phyloP scores from a whole-genome alignment of 1,140 invertebrate species.

The Zaprionus gabonicus region DNA sequence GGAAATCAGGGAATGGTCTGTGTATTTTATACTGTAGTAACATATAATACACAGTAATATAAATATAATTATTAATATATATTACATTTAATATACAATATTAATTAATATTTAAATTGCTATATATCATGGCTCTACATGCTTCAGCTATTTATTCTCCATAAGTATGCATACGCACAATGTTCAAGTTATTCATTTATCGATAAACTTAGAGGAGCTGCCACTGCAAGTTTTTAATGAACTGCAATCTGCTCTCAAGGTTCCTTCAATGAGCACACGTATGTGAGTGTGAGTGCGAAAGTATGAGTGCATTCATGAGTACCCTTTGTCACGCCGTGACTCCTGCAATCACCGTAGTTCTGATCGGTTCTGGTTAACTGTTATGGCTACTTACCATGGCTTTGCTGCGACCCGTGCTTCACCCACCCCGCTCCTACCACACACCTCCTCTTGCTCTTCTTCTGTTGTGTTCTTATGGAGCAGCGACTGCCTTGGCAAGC shows the following conservation, averaged over 20 bases:
- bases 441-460: background rate
- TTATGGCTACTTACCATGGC: constrained; percentile 38
- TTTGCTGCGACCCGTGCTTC: background rate
- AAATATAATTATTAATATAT: too few species aligned
- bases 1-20: too few species aligned
- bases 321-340: background rate
- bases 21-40: too few species aligned
- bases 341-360: constrained; percentile 11
- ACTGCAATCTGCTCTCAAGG: constrained; percentile 16
- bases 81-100: too few species aligned
- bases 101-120: too few species aligned
- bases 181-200: background rate
- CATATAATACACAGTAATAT: too few species aligned
- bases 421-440: background rate
- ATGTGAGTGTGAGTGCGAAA: background rate
- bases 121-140: too few species aligned
- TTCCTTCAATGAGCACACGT: constrained; percentile 12
- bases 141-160: too few species aligned
- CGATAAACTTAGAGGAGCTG: background rate
- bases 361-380: constrained; percentile 38
- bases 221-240: background rate
- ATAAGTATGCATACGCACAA: background rate
- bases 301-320: constrained; percentile 33
- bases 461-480: constrained; percentile 12
- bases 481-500: constrained; percentile 39